These are phyloP conservation scores for Tragelaphus imberbis DNA, from an alignment of 2,113 vertebrate species.

Conservation along the genomic window DNA sequence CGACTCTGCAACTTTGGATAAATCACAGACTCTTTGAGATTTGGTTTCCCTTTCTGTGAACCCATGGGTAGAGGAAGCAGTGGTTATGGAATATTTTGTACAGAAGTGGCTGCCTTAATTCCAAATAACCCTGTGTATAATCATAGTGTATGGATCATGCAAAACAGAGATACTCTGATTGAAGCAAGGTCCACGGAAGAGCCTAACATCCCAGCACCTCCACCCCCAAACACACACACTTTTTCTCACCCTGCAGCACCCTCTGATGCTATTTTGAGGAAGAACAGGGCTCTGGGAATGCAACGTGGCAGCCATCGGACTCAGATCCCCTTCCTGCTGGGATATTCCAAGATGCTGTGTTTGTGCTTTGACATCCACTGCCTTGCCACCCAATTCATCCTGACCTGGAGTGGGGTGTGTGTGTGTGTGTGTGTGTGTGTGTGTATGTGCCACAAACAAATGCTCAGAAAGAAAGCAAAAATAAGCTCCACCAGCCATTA, in stretches of 20 bases:
- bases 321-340: neutral
- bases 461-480: conserved; percentile 26
- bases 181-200: too few species aligned
- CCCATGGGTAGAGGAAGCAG: neutral
- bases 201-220: neutral
- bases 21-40: neutral
- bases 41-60: neutral
- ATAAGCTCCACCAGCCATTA: conserved; percentile 28
- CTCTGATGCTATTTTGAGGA: neutral
- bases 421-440: rapidly evolving
- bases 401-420: neutral
- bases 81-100: neutral
- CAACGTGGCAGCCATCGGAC: neutral
- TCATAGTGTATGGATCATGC: too few species aligned
- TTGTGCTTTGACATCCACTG: neutral
- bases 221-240: neutral
- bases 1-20: neutral
- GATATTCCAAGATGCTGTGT: neutral
- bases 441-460: rapidly evolving
- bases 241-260: neutral
- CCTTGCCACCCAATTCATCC: neutral
- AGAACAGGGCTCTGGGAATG: neutral
- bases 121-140: neutral
- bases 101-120: neutral
- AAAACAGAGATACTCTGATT: neutral